These are phyloP conservation scores for Oeneis ivallda DNA, from an alignment of 2,888 invertebrate genomes.

Conservation along the genomic window DNA sequence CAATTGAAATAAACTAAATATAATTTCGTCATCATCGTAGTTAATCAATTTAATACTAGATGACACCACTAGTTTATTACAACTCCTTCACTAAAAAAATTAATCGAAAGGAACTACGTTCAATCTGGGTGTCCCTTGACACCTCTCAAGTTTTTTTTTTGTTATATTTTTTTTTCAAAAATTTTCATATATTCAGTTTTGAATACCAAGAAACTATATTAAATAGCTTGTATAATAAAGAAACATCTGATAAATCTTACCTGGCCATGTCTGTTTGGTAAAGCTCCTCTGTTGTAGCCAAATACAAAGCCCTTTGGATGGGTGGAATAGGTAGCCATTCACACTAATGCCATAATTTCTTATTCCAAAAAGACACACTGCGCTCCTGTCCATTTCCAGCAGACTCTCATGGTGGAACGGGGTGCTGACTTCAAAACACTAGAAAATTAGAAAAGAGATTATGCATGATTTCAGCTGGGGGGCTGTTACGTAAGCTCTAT, in stretches of 20 bases:
- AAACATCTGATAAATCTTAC: conserved; percentile 56
- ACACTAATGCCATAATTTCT: conserved; percentile 97
- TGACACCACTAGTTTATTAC: too few relatives aligned
- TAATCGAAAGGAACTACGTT: too few relatives aligned
- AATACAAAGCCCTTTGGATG: conserved; percentile 91
- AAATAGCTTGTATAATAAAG: too few relatives aligned
- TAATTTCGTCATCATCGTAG: too few relatives aligned
- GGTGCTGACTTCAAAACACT: conserved; percentile 94
- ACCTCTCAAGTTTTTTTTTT: too few relatives aligned
- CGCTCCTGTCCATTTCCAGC: conserved; percentile 94
- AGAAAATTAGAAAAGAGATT: conserved; percentile 29
- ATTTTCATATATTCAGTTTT: background rate
- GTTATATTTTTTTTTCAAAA: background rate
- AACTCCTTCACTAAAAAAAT: too few relatives aligned
- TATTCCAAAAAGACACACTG: conserved; percentile 96
- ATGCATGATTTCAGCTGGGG: too few relatives aligned
- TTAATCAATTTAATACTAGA: too few relatives aligned
- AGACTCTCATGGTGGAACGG: conserved; percentile 79
- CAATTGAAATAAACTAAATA: too few relatives aligned
- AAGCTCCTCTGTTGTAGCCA: conserved; percentile 96
- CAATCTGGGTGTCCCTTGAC: too few relatives aligned
- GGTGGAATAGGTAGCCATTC: conserved; percentile 94
- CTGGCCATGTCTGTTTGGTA: conserved; percentile 97
- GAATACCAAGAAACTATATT: background rate
- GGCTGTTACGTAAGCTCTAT: too few relatives aligned